Base-by-base conservation (phyloP, 1,140 invertebrate genomes). In the Bombus pascuorum region DNA sequence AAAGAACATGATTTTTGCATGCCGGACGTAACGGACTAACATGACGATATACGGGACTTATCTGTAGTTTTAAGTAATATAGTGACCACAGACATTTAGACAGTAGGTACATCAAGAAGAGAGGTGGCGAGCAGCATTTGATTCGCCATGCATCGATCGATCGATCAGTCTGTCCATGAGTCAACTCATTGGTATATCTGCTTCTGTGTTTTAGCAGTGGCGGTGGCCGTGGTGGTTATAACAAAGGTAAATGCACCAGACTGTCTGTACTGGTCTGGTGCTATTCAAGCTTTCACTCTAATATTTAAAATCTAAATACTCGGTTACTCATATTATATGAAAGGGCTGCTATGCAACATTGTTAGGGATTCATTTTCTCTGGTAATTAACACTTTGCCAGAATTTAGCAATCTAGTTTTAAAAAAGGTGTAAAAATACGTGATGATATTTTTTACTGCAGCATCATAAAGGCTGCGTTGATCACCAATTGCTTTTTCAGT, bases 221-320 rank as follows among this genome's bases (percentile, higher is more conserved):
- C 97, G 97, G 97, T 96, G 96, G 96, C 96, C 97, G 96, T 96
- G 97, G 97, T 97, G 97, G 97, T 97, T 97, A 96, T 97, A 97
- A 97, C 96, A 97, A 97, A 97, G 97, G 97, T 97, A 97, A 97
- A 97, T 95, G 96, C 95, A 97, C 97, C 96, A 96, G 96, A 96
- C 95, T 96, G 95, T 95, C 94, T 95, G 95, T 96, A 95, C 94
- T 94, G 93, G 94, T 96, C 96, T 96, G 96, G 94, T 96, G 96
- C 96, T 96, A 89, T 96, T 96, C 95, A 96, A 96, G 95, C 95
- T 95, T 96, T 96, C 96, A 96, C 96, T 96, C 96, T 96, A 96
- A 95, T 96, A 96, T 95, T 96, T 96, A 95, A 87, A 92, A 95
- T 92, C 92, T 95, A 93, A 94, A 94, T 94, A 95, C 94, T 94